Evolutionary conservation across 2,888 invertebrate species (phyloP).

Genomic region (Drosophila dives): DNA sequence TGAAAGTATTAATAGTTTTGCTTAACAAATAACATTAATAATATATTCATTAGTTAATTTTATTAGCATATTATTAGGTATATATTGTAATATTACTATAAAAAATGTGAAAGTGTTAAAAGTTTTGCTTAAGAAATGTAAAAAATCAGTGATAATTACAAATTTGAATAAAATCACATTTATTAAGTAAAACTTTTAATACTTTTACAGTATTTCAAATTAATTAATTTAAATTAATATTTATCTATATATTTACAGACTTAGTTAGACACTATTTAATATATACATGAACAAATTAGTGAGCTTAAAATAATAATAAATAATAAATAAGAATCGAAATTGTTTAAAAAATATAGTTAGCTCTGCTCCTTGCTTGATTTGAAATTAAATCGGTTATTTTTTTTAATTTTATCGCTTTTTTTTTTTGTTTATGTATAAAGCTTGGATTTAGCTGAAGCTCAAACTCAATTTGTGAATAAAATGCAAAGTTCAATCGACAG

Average conservation of each 20-base stretch:
- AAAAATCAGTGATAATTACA: too few species aligned
- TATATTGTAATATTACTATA: not conserved
- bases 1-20: not conserved
- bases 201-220: too few species aligned
- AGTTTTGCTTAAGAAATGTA: not conserved
- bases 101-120: not conserved
- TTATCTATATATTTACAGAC: not conserved
- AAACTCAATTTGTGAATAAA: conserved; percentile 46
- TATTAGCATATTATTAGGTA: not conserved
- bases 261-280: not conserved
- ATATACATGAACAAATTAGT: not conserved
- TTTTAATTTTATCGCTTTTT: not conserved
- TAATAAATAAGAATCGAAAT: not conserved
- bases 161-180: too few species aligned
- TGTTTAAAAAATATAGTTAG: not conserved
- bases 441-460: conserved; percentile 9
- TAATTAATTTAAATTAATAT: not conserved
- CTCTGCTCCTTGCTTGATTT: not conserved
- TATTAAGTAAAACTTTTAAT: too few species aligned
- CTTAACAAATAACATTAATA: not conserved
- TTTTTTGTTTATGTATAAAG: conserved; percentile 8
- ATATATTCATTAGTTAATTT: not conserved
- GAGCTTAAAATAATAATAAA: not conserved
- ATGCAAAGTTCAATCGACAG: conserved; percentile 58
- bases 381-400: not conserved